phyloP scores from a whole-genome alignment of 37 sponge, comb jelly and placozoan genomes.

The Dysidea cf. avara region DNA sequence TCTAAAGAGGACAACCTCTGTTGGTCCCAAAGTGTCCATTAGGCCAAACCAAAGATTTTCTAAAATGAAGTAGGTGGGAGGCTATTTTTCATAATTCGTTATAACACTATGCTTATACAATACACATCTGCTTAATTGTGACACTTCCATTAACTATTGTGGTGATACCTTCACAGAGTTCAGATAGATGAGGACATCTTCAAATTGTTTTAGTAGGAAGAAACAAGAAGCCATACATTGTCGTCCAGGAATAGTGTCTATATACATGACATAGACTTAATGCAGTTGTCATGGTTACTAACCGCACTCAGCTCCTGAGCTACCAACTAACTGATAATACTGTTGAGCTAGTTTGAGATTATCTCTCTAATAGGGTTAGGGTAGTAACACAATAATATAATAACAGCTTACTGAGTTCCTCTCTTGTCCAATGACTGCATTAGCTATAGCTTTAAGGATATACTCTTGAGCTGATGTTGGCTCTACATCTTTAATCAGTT shows the following conservation, averaged over 20 bases:
- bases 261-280: background rate
- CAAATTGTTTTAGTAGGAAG: conserved; percentile 95
- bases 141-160: too few species aligned
- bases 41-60: too few species aligned
- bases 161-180: conserved; percentile 88
- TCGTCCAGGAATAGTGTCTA: conserved; percentile 98
- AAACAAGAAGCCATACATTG: conserved; percentile 98
- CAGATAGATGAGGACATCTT: conserved; percentile 94
- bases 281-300: conserved; percentile 3
- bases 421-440: conserved; percentile 93
- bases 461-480: conserved; percentile 96
- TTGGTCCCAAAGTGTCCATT: too few species aligned
- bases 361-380: conserved; percentile 59
- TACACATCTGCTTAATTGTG: too few species aligned
- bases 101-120: too few species aligned
- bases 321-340: conserved; percentile 97
- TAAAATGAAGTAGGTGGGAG: too few species aligned
- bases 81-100: too few species aligned
- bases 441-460: conserved; percentile 94
- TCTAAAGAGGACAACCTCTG: too few species aligned
- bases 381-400: background rate
- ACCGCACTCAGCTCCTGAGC: conserved; percentile 97
- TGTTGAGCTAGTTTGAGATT: conserved; percentile 92
- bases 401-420: conserved; percentile 60
- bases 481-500: conserved; percentile 89